Conservation (phyloP, 2,113 vertebrate genomes). For the Ochotona princeps region DNA sequence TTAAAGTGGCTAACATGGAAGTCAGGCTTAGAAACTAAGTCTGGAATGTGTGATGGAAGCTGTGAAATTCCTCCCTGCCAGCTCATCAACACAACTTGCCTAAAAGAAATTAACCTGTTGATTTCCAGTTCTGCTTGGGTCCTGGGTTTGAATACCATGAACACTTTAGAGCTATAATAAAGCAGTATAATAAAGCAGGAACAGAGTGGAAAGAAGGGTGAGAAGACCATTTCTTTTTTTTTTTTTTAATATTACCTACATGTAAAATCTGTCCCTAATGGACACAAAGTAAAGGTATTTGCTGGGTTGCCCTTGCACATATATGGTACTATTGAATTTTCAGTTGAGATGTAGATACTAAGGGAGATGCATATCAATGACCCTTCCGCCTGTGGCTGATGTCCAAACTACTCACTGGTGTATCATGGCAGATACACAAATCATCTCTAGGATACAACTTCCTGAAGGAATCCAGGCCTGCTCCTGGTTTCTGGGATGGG, state of each 20-base stretch:
- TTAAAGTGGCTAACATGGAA: background rate
- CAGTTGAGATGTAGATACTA: background rate
- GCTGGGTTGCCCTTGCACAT: background rate
- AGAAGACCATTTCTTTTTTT: background rate
- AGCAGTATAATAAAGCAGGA: background rate
- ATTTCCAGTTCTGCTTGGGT: background rate
- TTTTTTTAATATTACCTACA: background rate
- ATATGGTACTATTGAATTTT: background rate
- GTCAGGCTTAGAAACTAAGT: background rate
- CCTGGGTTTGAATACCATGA: background rate
- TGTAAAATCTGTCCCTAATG: background rate
- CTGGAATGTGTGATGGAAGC: background rate
- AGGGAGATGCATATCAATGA: background rate
- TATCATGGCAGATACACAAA: background rate
- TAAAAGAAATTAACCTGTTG: background rate
- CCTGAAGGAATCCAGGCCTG: background rate
- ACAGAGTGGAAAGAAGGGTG: background rate
- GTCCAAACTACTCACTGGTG: background rate
- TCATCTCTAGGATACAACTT: background rate
- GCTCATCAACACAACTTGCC: background rate
- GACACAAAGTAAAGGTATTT: background rate
- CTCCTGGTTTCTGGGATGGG: background rate
- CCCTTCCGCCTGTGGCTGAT: background rate
- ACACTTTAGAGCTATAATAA: background rate
- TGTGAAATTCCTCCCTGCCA: background rate